Evolutionary conservation across 92 coral and sea anemone species (phyloP).

Genomic region (Porites lobata): DNA sequence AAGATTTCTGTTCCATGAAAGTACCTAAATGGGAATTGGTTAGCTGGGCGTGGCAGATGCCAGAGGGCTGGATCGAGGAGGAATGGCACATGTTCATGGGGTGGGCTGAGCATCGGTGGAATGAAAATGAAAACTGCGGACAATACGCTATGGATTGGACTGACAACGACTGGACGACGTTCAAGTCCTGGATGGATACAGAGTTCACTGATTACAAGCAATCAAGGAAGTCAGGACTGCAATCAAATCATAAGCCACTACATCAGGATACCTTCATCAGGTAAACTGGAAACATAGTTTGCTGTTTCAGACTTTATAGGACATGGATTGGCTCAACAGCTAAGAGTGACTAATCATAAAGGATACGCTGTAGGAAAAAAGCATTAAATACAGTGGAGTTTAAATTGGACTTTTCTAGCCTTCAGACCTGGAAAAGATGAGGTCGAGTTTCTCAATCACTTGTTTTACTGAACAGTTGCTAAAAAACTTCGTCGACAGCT

Average conservation of each 20-base stretch:
- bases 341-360: background rate
- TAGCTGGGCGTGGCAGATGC: constrained; percentile 34
- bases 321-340: too few relatives aligned
- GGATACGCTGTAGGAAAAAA: too few relatives aligned
- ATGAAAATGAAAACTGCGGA: constrained; percentile 36
- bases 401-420: too few relatives aligned
- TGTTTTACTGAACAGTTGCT: too few relatives aligned
- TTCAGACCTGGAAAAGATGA: too few relatives aligned
- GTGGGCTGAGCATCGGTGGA: constrained; percentile 65
- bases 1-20: constrained; percentile 53
- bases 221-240: too few relatives aligned
- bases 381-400: too few relatives aligned
- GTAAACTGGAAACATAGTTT: constrained; percentile 12
- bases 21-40: constrained; percentile 42
- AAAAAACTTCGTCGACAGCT: too few relatives aligned
- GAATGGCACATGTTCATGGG: constrained; percentile 53
- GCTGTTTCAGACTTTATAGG: background rate
- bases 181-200: constrained; percentile 51
- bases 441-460: too few relatives aligned
- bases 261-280: constrained; percentile 68
- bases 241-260: background rate
- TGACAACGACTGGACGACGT: constrained; percentile 32
- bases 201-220: constrained; percentile 44
- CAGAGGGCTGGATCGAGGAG: constrained; percentile 34
- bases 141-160: constrained; percentile 41